Evolutionary conservation across 2,113 vertebrate genomes (phyloP).

Genomic region (Seriola quinqueradiata): DNA sequence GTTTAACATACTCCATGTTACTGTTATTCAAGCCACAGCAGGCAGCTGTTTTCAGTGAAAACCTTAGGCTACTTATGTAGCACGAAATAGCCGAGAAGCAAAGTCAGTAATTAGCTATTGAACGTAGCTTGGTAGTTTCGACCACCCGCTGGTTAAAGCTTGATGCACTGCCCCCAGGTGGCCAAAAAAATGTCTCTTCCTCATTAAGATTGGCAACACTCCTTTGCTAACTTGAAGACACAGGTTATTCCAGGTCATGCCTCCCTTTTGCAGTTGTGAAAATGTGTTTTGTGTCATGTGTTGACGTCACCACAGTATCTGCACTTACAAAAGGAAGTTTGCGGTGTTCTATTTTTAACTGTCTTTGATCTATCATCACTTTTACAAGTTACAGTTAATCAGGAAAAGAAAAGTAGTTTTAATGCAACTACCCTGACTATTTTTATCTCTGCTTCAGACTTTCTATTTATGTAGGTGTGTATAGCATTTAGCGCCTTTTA

Average conservation of each 20-base stretch:
- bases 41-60: neutral
- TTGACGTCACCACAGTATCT: neutral
- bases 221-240: neutral
- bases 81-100: neutral
- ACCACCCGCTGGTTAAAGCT: no score
- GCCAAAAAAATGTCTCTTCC: neutral
- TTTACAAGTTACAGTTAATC: neutral
- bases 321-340: neutral
- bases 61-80: neutral
- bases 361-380: neutral
- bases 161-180: no score
- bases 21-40: neutral
- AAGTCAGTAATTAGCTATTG: neutral
- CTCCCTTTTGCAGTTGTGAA: neutral
- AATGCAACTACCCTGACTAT: neutral
- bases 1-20: neutral
- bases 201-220: neutral
- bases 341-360: neutral
- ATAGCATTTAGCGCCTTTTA: neutral
- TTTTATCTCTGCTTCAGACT: neutral
- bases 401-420: neutral
- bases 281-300: neutral
- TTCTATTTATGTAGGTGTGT: neutral
- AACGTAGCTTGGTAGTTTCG: neutral
- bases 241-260: neutral